These are phyloP conservation scores for Plutomurus gul DNA, from an alignment of 1,140 invertebrate genomes.

Conservation along the genomic window DNA sequence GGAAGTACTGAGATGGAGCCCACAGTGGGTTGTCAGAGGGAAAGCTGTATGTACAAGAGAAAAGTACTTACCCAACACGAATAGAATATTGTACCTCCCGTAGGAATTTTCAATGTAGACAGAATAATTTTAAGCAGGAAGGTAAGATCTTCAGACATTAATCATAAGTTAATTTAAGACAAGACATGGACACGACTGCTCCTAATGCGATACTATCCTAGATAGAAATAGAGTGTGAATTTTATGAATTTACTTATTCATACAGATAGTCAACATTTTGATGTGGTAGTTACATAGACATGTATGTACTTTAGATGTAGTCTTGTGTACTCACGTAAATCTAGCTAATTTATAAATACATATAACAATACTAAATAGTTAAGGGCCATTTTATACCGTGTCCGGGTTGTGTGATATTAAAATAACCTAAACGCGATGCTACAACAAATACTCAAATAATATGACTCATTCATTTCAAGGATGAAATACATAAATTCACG, in stretches of 20 bases:
- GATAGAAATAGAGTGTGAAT: background rate
- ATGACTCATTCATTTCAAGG: background rate
- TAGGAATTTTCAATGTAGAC: background rate
- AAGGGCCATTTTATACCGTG: background rate
- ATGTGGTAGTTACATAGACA: background rate
- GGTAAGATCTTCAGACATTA: background rate
- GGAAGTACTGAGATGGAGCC: too few species aligned
- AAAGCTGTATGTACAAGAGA: too few species aligned
- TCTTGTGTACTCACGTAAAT: background rate
- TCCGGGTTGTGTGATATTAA: constrained; percentile 13
- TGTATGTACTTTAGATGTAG: background rate
- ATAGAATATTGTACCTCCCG: too few species aligned
- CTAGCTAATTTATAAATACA: background rate
- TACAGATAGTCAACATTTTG: background rate
- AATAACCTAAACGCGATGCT: constrained; percentile 8
- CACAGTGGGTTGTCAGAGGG: too few species aligned
- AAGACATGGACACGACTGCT: background rate
- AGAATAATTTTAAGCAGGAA: background rate
- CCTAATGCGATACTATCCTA: background rate
- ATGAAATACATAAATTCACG: too few species aligned
- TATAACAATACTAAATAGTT: background rate
- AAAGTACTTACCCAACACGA: too few species aligned
- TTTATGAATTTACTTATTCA: background rate
- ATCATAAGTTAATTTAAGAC: background rate
- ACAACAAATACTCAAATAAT: background rate